Evolutionary conservation across 2,797 vertebrate species (phyloP).

Genomic region (Danio jaintianensis): DNA sequence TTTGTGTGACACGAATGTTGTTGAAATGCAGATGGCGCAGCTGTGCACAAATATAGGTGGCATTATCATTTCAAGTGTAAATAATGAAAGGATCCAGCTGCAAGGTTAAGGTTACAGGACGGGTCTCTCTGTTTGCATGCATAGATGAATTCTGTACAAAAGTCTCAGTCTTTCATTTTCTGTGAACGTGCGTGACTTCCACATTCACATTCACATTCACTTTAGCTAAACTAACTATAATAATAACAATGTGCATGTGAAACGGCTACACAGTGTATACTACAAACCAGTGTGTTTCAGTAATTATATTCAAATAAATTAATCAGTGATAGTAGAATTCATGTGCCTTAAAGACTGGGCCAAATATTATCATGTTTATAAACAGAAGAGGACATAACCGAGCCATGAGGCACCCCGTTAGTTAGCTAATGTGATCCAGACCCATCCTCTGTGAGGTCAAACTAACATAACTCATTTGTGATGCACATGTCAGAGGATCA

Average conservation of each 20-base stretch:
- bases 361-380: background rate
- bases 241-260: background rate
- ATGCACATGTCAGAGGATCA: background rate
- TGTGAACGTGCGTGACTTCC: background rate
- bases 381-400: background rate
- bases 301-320: background rate
- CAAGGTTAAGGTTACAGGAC: constrained; percentile 68
- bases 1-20: constrained; percentile 68
- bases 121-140: constrained; percentile 53
- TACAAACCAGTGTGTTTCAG: background rate
- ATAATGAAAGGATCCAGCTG: constrained; percentile 79
- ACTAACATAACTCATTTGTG: background rate
- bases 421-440: background rate
- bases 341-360: background rate
- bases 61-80: constrained; percentile 79
- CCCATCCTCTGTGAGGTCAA: background rate
- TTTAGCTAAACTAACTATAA: background rate
- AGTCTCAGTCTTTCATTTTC: background rate
- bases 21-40: constrained; percentile 75
- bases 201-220: too few species aligned
- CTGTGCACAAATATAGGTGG: constrained; percentile 73
- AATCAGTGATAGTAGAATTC: too few species aligned
- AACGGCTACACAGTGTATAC: background rate
- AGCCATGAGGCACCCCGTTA: background rate
- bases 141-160: background rate